Evolutionary conservation across 2,888 invertebrate species (phyloP), one percentile per base, ranked within the genome.

Genomic region (Hydrotaea diabolus): DNA sequence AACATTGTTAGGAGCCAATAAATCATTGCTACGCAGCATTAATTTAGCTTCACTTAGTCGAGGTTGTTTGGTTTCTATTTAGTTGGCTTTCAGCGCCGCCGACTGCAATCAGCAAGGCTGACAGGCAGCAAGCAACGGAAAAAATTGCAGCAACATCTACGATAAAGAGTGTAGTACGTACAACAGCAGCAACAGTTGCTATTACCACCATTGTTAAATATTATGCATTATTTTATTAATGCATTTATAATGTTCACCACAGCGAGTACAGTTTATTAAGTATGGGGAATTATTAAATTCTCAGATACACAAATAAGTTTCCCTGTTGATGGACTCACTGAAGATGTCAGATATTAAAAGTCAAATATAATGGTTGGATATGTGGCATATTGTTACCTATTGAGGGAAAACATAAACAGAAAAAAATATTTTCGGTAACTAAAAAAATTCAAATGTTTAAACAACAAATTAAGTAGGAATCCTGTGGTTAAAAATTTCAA

Each of bases 11-110:
- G 72, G 53, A 59, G 74, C 73, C 21, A 75, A 83, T 83, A 83
- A 83, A 83, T 83, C 83, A 80, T 77, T 71, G 80, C 49, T 80
- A 83, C 83, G 83, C 80, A 83, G 74, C 83, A 75, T 80, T 77
- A 59, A 80, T 80, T 74, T 69, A 80, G 77, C 17, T 62, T 13
- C 3, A 62, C 21, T 53, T 17, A 15, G n/a, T 19, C 72, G 31
- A 31, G 31, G 69, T n/a, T 9, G 31, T 31, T 64, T 73, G 62
- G 2, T 43, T 39, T 39, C 7, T n/a, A n/a, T n/a, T 4, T 9
- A 31, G 31, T 49, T 15, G 57, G 11, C 23, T 59, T 55, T 13
- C 26, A 13, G 15, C 59, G 21, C 21, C 15, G 69, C 75, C 83
- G 80, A 69, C 83, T 80, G 80, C 77, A 69, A 49, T 39, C n/a